These are phyloP conservation scores for Thereva unica DNA, from an alignment of 2,888 invertebrate species.

Conservation along the genomic window DNA sequence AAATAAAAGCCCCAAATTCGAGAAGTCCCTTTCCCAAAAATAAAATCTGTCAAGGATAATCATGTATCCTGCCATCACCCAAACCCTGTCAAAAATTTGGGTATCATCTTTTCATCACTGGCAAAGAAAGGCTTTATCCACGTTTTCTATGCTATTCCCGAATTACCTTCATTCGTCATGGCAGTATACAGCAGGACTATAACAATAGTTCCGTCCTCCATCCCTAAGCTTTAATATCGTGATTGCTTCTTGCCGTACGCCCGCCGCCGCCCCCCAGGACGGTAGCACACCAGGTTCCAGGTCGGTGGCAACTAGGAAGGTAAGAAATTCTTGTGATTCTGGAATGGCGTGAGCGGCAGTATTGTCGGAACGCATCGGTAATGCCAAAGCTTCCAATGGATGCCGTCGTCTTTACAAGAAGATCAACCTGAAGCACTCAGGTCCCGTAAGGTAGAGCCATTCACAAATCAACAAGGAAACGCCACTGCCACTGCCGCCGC, in stretches of 20 bases:
- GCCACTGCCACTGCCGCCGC: no score
- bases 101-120: no score
- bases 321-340: not conserved
- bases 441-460: no score
- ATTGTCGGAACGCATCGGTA: not conserved
- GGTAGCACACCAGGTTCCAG: slow-evolving; percentile 5
- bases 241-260: slow-evolving; percentile 18
- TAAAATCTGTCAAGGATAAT: no score
- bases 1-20: no score
- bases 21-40: no score
- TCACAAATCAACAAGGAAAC: no score
- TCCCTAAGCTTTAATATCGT: slow-evolving; percentile 12
- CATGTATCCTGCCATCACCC: no score
- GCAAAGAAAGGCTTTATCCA: no score
- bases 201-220: not conserved
- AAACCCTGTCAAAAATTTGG: no score
- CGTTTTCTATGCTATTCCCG: not conserved
- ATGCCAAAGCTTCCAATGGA: slow-evolving; percentile 10
- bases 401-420: slow-evolving; percentile 1
- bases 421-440: slow-evolving; percentile 8
- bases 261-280: slow-evolving; percentile 11
- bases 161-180: not conserved
- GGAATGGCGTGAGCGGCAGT: not conserved
- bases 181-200: not conserved
- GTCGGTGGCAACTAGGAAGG: not conserved